phyloP scores from a whole-genome alignment of 2,888 invertebrate genomes.

The Ceratothoa steindachneri region DNA sequence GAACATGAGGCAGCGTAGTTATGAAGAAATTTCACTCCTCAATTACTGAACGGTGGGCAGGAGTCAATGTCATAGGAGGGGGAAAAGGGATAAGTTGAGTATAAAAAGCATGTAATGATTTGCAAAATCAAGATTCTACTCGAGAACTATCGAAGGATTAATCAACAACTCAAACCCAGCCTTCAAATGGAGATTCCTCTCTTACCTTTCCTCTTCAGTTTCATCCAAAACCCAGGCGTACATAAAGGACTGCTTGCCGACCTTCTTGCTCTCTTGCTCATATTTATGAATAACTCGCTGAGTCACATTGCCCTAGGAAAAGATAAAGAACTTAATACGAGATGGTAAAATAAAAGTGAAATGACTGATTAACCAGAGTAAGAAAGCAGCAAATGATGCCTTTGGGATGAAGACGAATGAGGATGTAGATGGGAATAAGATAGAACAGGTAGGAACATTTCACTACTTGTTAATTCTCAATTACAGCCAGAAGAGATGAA shows the following conservation, averaged over 20 bases:
- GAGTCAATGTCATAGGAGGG: too few species aligned
- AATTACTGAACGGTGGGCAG: too few species aligned
- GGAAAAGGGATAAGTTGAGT: too few species aligned
- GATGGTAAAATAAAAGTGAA: background rate
- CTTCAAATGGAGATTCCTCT: too few species aligned
- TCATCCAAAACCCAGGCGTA: constrained; percentile 99
- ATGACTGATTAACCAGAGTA: too few species aligned
- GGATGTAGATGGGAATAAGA: background rate
- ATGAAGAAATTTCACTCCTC: too few species aligned
- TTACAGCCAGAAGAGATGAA: background rate
- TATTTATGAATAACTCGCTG: constrained; percentile 90
- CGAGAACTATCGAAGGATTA: too few species aligned
- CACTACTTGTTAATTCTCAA: background rate
- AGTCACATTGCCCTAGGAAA: constrained; percentile 70
- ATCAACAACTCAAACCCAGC: too few species aligned
- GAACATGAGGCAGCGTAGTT: too few species aligned
- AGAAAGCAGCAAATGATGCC: too few species aligned
- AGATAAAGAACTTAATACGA: background rate
- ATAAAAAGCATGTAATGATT: too few species aligned
- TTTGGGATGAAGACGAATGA: background rate
- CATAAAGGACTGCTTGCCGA: constrained; percentile 96
- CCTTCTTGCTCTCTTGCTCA: constrained; percentile 92
- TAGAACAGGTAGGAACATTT: background rate
- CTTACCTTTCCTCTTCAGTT: constrained; percentile 87
- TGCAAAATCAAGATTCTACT: too few species aligned